Percentiles rank a stretch among this genome's conserved stretches.
Evolutionary conservation across 2,113 vertebrate genomes (phyloP).

Genomic region (Hippocampus zosterae): DNA sequence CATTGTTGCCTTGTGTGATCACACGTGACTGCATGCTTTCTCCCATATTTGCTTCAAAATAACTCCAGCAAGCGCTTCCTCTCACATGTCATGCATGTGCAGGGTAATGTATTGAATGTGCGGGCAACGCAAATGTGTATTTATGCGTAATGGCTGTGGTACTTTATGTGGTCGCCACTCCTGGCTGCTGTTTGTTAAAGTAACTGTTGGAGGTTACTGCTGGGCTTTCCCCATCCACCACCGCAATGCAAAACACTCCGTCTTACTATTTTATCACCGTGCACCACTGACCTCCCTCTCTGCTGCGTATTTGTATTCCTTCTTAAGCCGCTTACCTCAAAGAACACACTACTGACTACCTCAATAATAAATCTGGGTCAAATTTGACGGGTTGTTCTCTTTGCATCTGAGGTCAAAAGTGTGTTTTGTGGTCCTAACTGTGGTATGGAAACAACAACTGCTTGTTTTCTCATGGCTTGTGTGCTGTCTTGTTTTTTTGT

Average conservation of each 20-base stretch:
- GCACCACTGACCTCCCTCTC: slow-evolving; percentile 35
- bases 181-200: slow-evolving; percentile 56
- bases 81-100: neutral
- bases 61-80: slow-evolving; percentile 12
- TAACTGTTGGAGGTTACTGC: slow-evolving; percentile 61
- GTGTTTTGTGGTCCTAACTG: neutral
- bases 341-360: slow-evolving; percentile 5
- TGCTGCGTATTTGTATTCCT: slow-evolving; percentile 28
- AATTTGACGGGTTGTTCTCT: neutral
- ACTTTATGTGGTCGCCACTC: slow-evolving; percentile 43
- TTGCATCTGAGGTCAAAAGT: neutral
- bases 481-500: no score
- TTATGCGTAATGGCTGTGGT: slow-evolving; percentile 28
- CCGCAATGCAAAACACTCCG: slow-evolving; percentile 55
- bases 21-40: slow-evolving; percentile 25
- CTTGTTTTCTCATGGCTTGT: no score
- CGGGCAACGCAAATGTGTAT: slow-evolving; percentile 3
- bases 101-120: slow-evolving; percentile 16
- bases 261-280: slow-evolving; percentile 36
- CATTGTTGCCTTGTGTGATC: slow-evolving; percentile 30
- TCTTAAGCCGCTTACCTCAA: slow-evolving; percentile 27
- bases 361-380: slow-evolving; percentile 1
- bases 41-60: slow-evolving; percentile 18
- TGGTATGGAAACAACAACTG: neutral
- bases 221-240: slow-evolving; percentile 66